Conservation (phyloP, 2,113 vertebrate species). For the Nerophis ophidion region DNA sequence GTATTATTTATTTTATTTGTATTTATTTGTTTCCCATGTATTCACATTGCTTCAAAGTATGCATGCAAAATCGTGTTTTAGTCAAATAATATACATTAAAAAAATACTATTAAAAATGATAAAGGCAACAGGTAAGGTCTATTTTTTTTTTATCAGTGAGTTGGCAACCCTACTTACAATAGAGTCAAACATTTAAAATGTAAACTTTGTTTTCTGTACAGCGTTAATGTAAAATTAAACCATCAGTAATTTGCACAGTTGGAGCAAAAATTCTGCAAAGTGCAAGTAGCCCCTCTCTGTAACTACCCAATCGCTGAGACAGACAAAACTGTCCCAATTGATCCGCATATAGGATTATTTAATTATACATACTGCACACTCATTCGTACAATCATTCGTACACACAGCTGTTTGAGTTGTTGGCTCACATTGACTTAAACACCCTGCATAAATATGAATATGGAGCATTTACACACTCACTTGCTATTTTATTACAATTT, state of each 20-base stretch:
- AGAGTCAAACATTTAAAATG: neutral
- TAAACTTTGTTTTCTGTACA: neutral
- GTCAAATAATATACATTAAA: no score
- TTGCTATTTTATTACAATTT: neutral
- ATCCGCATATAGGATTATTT: conserved; percentile 53
- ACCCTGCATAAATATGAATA: neutral
- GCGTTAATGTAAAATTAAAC: neutral
- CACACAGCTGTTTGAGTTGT: neutral
- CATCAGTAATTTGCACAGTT: neutral
- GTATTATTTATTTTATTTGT: no score
- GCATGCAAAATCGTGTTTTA: no score
- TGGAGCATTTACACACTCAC: neutral
- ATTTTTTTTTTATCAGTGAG: no score
- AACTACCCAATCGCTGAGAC: conserved; percentile 30
- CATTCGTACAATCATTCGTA: conserved; percentile 24
- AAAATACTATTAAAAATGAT: no score
- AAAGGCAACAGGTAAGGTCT: no score
- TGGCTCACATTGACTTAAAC: neutral
- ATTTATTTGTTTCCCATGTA: no score
- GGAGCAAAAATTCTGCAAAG: neutral
- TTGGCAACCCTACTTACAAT: no score
- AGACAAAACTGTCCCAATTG: conserved; percentile 44
- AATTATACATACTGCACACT: conserved; percentile 46
- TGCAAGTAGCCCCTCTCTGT: neutral
- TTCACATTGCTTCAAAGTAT: no score